A percentile compares a stretch with the other conserved stretches of the same genome.
Conservation (phyloP, 2,888 invertebrate species). For the Priapulus caudatus region DNA sequence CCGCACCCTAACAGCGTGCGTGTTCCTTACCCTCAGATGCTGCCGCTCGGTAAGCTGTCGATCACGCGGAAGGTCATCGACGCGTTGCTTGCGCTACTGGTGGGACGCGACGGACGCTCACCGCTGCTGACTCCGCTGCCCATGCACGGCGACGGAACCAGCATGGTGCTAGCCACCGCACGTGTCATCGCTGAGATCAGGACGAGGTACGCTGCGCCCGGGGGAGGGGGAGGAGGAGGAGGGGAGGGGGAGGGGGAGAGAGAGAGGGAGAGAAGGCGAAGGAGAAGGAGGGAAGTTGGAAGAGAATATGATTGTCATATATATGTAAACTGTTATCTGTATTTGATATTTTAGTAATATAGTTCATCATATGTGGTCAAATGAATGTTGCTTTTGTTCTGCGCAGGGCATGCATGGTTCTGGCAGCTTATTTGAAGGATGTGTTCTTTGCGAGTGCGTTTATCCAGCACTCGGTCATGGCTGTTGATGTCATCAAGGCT, state of each 20-base stretch:
- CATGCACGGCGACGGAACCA: slow-evolving; percentile 31
- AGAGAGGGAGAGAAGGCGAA: too few species aligned
- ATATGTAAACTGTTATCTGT: too few species aligned
- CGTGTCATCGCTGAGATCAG: slow-evolving; percentile 38
- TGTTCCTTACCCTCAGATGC: slow-evolving; percentile 25
- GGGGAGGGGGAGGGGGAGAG: too few species aligned
- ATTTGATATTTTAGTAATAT: too few species aligned
- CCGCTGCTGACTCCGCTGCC: slow-evolving; percentile 31
- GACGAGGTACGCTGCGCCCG: slow-evolving; percentile 29
- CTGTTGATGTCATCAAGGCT: slow-evolving; percentile 36
- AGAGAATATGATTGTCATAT: too few species aligned
- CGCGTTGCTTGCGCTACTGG: slow-evolving; percentile 27
- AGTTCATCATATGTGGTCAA: too few species aligned
- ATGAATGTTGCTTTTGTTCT: neutral
- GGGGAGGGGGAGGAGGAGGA: too few species aligned
- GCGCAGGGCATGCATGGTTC: slow-evolving; percentile 33
- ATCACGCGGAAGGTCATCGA: slow-evolving; percentile 33
- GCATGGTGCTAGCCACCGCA: slow-evolving; percentile 33
- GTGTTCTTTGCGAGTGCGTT: slow-evolving; percentile 33
- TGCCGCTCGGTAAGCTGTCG: slow-evolving; percentile 27
- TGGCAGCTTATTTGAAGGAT: slow-evolving; percentile 33
- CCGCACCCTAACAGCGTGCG: neutral
- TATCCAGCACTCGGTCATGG: slow-evolving; percentile 30
- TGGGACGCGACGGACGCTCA: slow-evolving; percentile 26
- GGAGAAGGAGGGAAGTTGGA: too few species aligned